phyloP scores from a whole-genome alignment of 2,113 vertebrate species.

The Melanotaenia duboulayi region DNA sequence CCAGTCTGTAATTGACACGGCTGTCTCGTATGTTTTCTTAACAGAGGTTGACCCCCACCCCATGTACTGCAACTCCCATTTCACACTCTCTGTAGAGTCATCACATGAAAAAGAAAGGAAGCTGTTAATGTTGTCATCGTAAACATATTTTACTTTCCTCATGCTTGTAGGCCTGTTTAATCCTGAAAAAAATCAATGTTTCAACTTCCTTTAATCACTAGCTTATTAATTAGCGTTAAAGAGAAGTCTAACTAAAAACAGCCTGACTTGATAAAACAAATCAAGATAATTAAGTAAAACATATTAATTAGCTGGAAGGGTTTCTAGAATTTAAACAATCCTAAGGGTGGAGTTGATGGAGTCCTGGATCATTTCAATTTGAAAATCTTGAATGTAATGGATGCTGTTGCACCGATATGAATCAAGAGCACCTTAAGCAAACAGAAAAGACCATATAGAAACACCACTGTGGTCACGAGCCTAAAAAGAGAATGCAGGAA shows the following conservation, averaged over 20 bases:
- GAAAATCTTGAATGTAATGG: too few species aligned
- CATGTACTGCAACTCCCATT: constrained; percentile 21
- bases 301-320: too few species aligned
- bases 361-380: too few species aligned
- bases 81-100: constrained; percentile 14
- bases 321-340: constrained; percentile 1
- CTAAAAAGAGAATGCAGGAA: too few species aligned
- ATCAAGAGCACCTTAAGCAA: too few species aligned
- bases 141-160: constrained; percentile 5
- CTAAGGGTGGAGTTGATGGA: too few species aligned
- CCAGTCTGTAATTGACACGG: constrained; percentile 9
- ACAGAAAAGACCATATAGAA: too few species aligned
- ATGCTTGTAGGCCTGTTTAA: background rate
- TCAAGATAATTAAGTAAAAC: too few species aligned
- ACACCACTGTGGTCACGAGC: too few species aligned
- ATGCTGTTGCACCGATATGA: too few species aligned
- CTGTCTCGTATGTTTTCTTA: constrained; percentile 28
- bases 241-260: background rate
- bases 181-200: background rate
- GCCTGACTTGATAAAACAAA: too few species aligned
- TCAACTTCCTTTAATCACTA: background rate
- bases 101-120: constrained; percentile 52
- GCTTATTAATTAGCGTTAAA: background rate
- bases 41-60: background rate
- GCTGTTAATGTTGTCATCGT: constrained; percentile 34